Percentiles rank a stretch among this genome's conserved stretches.
These are phyloP conservation scores for Rhizoglyphus robini DNA, from an alignment of 1,140 invertebrate genomes.

Conservation along the genomic window DNA sequence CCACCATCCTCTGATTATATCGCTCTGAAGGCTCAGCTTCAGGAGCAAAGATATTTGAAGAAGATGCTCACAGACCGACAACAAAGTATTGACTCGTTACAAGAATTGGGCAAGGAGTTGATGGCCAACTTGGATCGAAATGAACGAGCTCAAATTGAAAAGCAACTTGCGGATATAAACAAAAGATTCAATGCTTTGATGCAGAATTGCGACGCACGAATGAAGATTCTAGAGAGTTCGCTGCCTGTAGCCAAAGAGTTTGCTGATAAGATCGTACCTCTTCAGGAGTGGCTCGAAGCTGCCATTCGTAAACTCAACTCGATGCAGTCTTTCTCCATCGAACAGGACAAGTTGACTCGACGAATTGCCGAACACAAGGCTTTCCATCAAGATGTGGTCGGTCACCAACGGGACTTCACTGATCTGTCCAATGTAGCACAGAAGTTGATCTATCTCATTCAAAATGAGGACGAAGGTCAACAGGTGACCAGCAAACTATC, in stretches of 20 bases:
- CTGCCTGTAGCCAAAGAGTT: conserved; percentile 29
- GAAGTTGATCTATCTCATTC: conserved; percentile 73
- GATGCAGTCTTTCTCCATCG: conserved; percentile 68
- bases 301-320: conserved; percentile 72
- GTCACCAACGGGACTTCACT: conserved; percentile 68
- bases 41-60: conserved; percentile 89
- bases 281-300: conserved; percentile 77
- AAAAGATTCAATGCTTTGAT: conserved; percentile 61
- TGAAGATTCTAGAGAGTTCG: not conserved
- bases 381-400: conserved; percentile 71
- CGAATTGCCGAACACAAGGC: conserved; percentile 66
- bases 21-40: conserved; percentile 87
- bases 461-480: conserved; percentile 79
- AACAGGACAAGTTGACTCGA: conserved; percentile 80
- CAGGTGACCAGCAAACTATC: conserved; percentile 68
- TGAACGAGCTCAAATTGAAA: conserved; percentile 74
- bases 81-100: conserved; percentile 74
- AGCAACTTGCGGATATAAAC: conserved; percentile 70
- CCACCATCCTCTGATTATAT: conserved; percentile 91
- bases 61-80: conserved; percentile 89
- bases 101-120: conserved; percentile 72
- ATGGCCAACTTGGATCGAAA: conserved; percentile 62
- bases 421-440: conserved; percentile 74
- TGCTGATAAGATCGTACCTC: conserved; percentile 71
- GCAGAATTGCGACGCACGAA: not conserved